Base-by-base conservation (phyloP, 2,888 invertebrate genomes). In the Uloborus plumipes region DNA sequence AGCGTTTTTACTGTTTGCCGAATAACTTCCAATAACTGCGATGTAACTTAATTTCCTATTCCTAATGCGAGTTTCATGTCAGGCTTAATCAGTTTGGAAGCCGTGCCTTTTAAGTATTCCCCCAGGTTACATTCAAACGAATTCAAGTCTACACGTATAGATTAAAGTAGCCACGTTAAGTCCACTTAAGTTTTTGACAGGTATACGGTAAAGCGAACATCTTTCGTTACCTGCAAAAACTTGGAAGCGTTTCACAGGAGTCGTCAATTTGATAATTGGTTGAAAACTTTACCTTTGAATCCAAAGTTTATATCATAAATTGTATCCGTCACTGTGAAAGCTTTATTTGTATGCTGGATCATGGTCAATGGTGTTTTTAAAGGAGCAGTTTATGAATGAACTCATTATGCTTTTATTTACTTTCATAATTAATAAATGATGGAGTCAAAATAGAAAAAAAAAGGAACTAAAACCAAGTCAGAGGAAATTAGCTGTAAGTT, bases 41-140 rank as follows among this genome's bases (percentile, higher is more conserved):
- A 58, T 78, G 77, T 78, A 71, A 78, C 77, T 78, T 78, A 78
- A 78, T 78, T 78, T 78, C 70, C 64, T 71, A 78, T 78, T 78
- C 77, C 77, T 78, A 78, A 78, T 78, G 77, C 77, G 77, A 78
- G 77, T 78, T 78, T 78, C 77, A 78, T 78, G 77, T 78, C 64
- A 70, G 64, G 62, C 77, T 78, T 78, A 78, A 78, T 78, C 77
- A 78, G 77, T 78, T 78, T 78, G 31, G 65, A 50, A 47, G 65
- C 69, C 49, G 62, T 22, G 49, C 71, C 77, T 70, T 78, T 78
- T 64, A 78, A 78, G 77, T 78, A 78, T 78, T 78, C 77, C 70
- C 62, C 58, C 15, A 62, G 64, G 77, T 62, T 78, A 65, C 69
- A 78, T 70, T 64, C 58, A 77, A 65, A 78, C 77, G 70, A 78